Evolutionary conservation across 2,797 vertebrate genomes (phyloP).

Genomic region (Periophthalmus magnuspinnatus): DNA sequence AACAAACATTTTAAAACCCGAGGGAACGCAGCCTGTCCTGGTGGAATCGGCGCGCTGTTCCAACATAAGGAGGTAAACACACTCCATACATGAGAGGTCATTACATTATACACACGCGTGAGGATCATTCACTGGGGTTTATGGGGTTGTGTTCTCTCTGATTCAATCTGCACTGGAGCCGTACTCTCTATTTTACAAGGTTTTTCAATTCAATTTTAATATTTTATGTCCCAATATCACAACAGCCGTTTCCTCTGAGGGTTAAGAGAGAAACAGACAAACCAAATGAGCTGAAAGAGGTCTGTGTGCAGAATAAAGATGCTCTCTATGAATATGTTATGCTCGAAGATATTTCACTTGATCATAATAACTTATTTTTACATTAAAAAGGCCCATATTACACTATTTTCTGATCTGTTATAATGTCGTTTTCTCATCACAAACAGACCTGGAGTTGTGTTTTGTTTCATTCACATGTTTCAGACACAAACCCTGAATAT

Average conservation of each 20-base stretch:
- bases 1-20: constrained; percentile 41
- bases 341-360: no score
- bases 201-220: constrained; percentile 3
- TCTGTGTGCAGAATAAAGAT: not conserved
- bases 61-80: not conserved
- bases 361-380: no score
- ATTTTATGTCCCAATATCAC: constrained; percentile 2
- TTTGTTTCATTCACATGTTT: no score
- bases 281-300: not conserved
- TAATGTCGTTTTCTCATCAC: no score
- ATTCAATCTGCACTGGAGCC: not conserved
- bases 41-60: constrained; percentile 11
- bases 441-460: no score
- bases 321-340: not conserved
- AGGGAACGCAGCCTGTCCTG: constrained; percentile 21
- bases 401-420: no score
- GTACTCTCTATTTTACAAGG: not conserved
- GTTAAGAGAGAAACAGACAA: not conserved
- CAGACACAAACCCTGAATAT: no score
- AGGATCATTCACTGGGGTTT: not conserved
- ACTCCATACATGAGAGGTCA: not conserved
- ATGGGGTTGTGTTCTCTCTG: not conserved
- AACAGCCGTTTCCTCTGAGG: not conserved
- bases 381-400: no score
- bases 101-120: not conserved